Evolutionary conservation across 2,797 vertebrate genomes (phyloP).

Genomic region (Siniperca obscura): DNA sequence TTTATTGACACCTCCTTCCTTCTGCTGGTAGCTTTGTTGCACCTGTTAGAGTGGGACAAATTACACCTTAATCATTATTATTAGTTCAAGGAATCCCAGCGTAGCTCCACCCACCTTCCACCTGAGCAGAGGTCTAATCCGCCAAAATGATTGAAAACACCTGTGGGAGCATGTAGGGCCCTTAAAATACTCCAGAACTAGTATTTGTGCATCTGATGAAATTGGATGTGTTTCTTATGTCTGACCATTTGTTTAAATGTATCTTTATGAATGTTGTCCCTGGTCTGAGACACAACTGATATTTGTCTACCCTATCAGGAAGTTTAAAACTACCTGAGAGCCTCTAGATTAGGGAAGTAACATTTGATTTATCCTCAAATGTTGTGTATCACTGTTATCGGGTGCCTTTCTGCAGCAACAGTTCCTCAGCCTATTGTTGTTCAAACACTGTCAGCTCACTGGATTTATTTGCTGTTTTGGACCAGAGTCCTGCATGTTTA

Average conservation of each 20-base stretch:
- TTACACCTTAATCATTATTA: not conserved
- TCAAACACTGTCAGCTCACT: not conserved
- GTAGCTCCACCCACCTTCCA: not conserved
- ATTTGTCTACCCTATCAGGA: not conserved
- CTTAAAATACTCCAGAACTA: not conserved
- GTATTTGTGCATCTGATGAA: not conserved
- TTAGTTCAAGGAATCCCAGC: not conserved
- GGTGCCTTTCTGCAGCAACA: not conserved
- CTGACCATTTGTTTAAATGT: not conserved
- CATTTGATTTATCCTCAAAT: conserved; percentile 1
- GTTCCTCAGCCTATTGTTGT: conserved; percentile 8
- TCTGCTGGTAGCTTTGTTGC: not conserved
- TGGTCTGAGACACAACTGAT: not conserved
- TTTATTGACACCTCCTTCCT: not conserved
- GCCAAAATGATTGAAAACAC: not conserved
- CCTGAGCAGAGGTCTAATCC: not conserved
- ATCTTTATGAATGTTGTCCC: not conserved
- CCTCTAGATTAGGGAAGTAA: not conserved
- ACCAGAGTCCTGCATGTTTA: not conserved
- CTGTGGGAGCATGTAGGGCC: not conserved
- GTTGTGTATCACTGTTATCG: no score
- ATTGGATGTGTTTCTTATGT: not conserved
- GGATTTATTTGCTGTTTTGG: conserved; percentile 23
- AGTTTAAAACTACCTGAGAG: not conserved
- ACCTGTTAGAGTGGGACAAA: not conserved